Evolutionary conservation across 2,888 invertebrate species (phyloP).

Genomic region (Papilio elwesi): DNA sequence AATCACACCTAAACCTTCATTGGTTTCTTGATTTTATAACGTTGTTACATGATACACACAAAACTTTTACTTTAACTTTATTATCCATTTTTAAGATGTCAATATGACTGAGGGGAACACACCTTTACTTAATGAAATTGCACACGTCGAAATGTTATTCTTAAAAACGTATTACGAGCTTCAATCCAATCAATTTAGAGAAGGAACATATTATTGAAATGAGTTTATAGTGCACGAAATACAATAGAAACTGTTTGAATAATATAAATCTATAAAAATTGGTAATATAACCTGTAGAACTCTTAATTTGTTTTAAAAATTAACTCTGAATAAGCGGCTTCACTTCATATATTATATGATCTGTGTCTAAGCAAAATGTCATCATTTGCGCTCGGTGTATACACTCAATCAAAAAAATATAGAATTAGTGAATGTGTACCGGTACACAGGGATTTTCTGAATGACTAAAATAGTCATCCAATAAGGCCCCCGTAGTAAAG

Average conservation of each 20-base stretch:
- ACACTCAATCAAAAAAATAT: too few species aligned
- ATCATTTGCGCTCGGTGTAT: slow-evolving; percentile 18
- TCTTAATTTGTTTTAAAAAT: slow-evolving; percentile 8
- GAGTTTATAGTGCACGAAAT: neutral
- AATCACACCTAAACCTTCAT: slow-evolving; percentile 29
- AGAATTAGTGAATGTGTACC: slow-evolving; percentile 28
- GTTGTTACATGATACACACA: too few species aligned
- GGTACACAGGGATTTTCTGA: slow-evolving; percentile 35
- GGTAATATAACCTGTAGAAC: neutral
- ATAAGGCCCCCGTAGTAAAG: too few species aligned
- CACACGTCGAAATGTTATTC: too few species aligned
- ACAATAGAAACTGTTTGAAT: neutral
- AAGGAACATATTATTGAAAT: too few species aligned
- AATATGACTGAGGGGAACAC: too few species aligned
- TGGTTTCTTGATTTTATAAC: neutral
- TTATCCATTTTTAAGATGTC: too few species aligned
- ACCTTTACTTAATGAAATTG: too few species aligned
- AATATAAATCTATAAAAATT: neutral
- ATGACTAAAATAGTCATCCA: too few species aligned
- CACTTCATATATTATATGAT: slow-evolving; percentile 28
- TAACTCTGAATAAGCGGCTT: neutral
- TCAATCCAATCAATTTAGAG: too few species aligned
- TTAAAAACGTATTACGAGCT: too few species aligned
- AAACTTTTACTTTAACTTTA: too few species aligned
- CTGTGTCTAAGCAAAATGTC: slow-evolving; percentile 27